Evolutionary conservation across 2,113 vertebrate genomes (phyloP).

Genomic region (Meles meles): DNA sequence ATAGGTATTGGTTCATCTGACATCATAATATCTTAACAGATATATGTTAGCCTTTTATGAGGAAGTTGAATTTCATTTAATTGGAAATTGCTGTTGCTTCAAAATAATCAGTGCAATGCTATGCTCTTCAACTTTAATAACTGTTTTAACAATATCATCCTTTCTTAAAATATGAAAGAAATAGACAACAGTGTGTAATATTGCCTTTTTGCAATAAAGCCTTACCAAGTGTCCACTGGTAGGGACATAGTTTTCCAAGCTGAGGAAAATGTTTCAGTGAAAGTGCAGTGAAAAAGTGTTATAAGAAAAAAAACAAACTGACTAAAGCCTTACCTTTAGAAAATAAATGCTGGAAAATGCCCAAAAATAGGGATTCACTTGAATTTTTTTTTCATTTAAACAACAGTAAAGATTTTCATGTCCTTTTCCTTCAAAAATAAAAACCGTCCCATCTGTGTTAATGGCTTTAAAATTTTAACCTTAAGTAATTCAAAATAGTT

Average conservation of each 20-base stretch:
- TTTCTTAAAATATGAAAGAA: slow-evolving; percentile 35
- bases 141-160: slow-evolving; percentile 5
- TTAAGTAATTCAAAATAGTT: background rate
- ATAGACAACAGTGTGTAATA: background rate
- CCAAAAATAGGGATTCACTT: background rate
- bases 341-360: background rate
- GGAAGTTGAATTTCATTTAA: slow-evolving; percentile 36
- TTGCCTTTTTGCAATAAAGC: background rate
- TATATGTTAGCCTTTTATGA: background rate
- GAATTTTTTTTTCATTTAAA: slow-evolving; percentile 6
- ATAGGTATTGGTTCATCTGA: slow-evolving; percentile 6
- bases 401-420: background rate
- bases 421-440: background rate
- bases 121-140: background rate
- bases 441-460: slow-evolving; percentile 11
- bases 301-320: slow-evolving; percentile 72
- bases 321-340: background rate
- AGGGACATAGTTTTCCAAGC: background rate
- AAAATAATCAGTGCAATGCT: slow-evolving; percentile 31
- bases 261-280: slow-evolving; percentile 49
- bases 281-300: slow-evolving; percentile 32
- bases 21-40: background rate
- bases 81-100: slow-evolving; percentile 8
- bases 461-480: background rate
- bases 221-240: background rate